Conservation (phyloP, 2,888 invertebrate species). For the Acanthococcus lagerstroemiae region DNA sequence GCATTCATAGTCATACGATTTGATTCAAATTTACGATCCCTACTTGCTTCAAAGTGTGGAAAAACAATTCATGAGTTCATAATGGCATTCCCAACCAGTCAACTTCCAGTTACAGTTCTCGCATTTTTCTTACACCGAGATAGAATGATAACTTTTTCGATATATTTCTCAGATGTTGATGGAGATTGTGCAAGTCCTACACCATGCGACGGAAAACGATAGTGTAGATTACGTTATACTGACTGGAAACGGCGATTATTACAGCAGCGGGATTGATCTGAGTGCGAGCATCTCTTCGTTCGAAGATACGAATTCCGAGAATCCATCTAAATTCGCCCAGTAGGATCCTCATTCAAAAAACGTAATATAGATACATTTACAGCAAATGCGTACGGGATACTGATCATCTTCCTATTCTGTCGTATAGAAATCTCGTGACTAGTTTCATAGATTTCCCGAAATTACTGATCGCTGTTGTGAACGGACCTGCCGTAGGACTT, state of each 20-base stretch:
- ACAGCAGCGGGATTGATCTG: conserved; percentile 19
- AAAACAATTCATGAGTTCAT: too few relatives aligned
- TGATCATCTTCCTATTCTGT: too few relatives aligned
- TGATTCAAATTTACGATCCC: too few relatives aligned
- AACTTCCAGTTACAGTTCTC: too few relatives aligned
- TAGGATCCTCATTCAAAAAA: not conserved
- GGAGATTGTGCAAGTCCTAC: not conserved
- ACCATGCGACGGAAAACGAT: conserved; percentile 10
- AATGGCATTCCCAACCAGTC: too few relatives aligned
- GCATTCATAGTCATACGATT: too few relatives aligned
- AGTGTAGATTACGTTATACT: conserved; percentile 1
- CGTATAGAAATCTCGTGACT: conserved; percentile 2
- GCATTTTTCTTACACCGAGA: too few relatives aligned
- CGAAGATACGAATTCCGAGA: not conserved
- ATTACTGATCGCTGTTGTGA: conserved; percentile 72
- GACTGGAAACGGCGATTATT: conserved; percentile 17
- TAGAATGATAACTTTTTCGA: too few relatives aligned
- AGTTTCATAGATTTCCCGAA: conserved; percentile 50
- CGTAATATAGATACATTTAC: too few relatives aligned
- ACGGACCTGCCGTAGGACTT: conserved; percentile 91
- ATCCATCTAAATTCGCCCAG: not conserved
- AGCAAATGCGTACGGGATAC: too few relatives aligned
- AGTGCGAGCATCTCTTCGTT: not conserved
- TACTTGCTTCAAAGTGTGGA: too few relatives aligned
- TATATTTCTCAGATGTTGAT: conserved; percentile 15